These are phyloP conservation scores for Amphiduros pacificus DNA, from an alignment of 2,888 invertebrate genomes.

Conservation along the genomic window DNA sequence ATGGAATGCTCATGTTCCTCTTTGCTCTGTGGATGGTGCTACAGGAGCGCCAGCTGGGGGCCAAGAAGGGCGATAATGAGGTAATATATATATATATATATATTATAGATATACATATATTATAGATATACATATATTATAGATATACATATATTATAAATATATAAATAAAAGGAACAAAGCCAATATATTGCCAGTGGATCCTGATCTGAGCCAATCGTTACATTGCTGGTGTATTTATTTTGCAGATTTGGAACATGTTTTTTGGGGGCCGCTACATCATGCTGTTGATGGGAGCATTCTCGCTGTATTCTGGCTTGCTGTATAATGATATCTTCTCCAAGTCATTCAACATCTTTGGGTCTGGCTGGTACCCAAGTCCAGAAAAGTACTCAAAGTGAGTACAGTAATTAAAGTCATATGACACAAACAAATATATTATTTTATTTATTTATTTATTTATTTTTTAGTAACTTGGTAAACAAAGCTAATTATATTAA, in stretches of 20 bases:
- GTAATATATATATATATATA: conserved; percentile 56
- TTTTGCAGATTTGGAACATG: conserved; percentile 87
- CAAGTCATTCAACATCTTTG: conserved; percentile 95
- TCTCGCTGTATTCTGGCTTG: conserved; percentile 97
- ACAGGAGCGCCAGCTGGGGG: conserved; percentile 87
- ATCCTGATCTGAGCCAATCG: background rate
- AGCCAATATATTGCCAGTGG: background rate
- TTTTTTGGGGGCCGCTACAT: conserved; percentile 99
- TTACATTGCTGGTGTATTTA: background rate
- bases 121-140: background rate
- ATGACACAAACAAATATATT: too few relatives aligned
- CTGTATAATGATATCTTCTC: conserved; percentile 99
- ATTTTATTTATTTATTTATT: too few relatives aligned
- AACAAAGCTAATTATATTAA: too few relatives aligned
- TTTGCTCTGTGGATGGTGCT: conserved; percentile 95
- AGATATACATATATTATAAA: background rate
- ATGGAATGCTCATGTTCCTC: conserved; percentile 87
- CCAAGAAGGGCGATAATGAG: conserved; percentile 89
- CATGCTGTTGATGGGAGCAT: conserved; percentile 93
- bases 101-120: background rate
- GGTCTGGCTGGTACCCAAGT: conserved; percentile 75
- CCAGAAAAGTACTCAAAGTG: too few relatives aligned
- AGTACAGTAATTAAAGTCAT: too few relatives aligned
- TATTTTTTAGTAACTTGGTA: too few relatives aligned
- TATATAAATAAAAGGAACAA: background rate